Evolutionary conservation across 2,797 vertebrate species (phyloP), one percentile per base, ranked within the genome.

Genomic region (Syngnathus acus): DNA sequence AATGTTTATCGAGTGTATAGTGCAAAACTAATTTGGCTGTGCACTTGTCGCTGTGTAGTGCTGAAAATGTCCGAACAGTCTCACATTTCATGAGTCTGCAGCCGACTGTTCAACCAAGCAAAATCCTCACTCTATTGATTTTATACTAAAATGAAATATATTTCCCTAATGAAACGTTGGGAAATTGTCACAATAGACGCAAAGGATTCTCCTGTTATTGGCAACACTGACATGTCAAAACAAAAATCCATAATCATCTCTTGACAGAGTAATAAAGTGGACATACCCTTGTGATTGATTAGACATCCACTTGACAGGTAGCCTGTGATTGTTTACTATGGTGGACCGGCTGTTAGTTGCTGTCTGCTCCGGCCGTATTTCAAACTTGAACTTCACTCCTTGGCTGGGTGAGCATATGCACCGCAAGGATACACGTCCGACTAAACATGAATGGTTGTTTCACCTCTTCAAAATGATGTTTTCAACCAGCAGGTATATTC

Each of bases 191-290:
- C 82, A 85, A 87, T 72, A 77, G 74, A 79, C 72, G 21, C 53
- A 55, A 54, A 72, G 72, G 74, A 78, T 79, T 81, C 17, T 71
- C 74, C 75, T 54, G 74, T 83, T 84, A 83, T 86, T 87, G 76
- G 74, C 75, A 83, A 77, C 78, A 78, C 70, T 84, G 86, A 84
- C 62, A 63, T 67, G 73, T 83, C 81, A 85, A 83, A 90, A 89
- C 77, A 87, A 77, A 85, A 82, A 84, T 82, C 77, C 72, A 84
- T 87, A 87, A 87, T 86, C 62, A 62, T 82, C 77, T 71, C 73
- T 76, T 86, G 87, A 88, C 89, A 87, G 83, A 54, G 77, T 84
- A 86, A 89, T 89, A 89, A 89, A 85, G 72, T 77, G 78, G 78
- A 87, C 82, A 85, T 84, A 78, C 82, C 72, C 72, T 58, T 48